Conservation (phyloP, 1,140 invertebrate genomes). For the Ceratosolen solmsi region DNA sequence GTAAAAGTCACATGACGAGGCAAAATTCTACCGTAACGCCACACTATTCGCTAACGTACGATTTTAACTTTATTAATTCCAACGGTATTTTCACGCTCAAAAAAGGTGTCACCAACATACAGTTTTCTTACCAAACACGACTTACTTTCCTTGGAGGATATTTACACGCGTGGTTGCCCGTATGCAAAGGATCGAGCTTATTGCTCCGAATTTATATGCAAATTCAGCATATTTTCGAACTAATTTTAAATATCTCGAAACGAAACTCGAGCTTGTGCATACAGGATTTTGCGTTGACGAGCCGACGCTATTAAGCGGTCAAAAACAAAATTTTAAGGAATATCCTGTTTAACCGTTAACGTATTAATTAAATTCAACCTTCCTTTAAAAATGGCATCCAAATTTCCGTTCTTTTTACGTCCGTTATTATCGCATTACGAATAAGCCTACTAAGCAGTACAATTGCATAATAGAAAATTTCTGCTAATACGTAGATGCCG, state of each 20-base stretch:
- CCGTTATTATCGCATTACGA: no score
- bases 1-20: neutral
- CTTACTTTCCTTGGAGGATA: neutral
- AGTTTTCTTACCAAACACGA: neutral
- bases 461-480: no score
- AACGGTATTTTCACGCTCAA: neutral
- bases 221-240: neutral
- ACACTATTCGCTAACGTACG: neutral
- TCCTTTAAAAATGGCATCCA: no score
- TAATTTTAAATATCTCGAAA: neutral
- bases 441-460: no score
- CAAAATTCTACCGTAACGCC: no score
- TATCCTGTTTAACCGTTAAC: neutral
- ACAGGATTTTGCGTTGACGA: neutral
- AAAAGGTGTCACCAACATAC: neutral
- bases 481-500: no score
- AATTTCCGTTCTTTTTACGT: no score
- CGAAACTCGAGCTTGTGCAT: neutral
- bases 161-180: neutral
- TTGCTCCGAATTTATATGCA: neutral
- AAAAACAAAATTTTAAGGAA: neutral
- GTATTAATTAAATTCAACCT: no score
- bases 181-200: neutral
- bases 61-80: neutral
- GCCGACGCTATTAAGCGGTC: neutral